Conservation (phyloP, 2,797 vertebrate genomes). For the Serranus cabrilla region DNA sequence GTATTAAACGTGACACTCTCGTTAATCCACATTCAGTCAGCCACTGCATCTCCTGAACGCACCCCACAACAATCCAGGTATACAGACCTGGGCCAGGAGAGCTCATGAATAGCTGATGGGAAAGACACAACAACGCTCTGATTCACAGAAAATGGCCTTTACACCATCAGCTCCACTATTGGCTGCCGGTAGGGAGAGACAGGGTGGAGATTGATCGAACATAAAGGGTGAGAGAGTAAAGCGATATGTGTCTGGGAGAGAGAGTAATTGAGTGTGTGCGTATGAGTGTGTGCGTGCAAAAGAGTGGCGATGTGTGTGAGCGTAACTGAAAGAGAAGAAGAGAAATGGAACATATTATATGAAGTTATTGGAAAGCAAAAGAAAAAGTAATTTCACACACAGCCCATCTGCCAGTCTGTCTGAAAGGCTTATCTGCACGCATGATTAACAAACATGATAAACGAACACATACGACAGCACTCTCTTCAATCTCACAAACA, state of each 20-base stretch:
- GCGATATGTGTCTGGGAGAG: constrained; percentile 58
- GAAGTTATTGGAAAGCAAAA: constrained; percentile 76
- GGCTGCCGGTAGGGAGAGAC: constrained; percentile 52
- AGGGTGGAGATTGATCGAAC: constrained; percentile 64
- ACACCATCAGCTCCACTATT: constrained; percentile 56
- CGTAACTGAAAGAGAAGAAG: constrained; percentile 47
- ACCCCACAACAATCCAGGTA: constrained; percentile 59
- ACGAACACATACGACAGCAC: constrained; percentile 46
- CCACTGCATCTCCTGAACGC: constrained; percentile 53
- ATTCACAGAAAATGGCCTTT: constrained; percentile 73
- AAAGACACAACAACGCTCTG: constrained; percentile 60
- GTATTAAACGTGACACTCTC: constrained; percentile 75
- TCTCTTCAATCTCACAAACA: constrained; percentile 21
- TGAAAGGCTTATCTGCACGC: constrained; percentile 65
- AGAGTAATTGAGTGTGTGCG: constrained; percentile 47
- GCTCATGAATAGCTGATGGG: constrained; percentile 80
- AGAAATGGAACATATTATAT: constrained; percentile 74
- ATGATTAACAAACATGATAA: constrained; percentile 72
- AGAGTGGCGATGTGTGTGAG: constrained; percentile 43
- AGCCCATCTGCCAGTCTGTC: constrained; percentile 70
- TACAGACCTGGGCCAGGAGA: constrained; percentile 53
- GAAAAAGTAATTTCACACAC: constrained; percentile 72
- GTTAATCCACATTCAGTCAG: constrained; percentile 76
- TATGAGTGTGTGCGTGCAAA: constrained; percentile 21
- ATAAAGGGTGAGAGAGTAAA: constrained; percentile 68